Conservation (phyloP, 2,113 vertebrate genomes). For the Tichodroma muraria region DNA sequence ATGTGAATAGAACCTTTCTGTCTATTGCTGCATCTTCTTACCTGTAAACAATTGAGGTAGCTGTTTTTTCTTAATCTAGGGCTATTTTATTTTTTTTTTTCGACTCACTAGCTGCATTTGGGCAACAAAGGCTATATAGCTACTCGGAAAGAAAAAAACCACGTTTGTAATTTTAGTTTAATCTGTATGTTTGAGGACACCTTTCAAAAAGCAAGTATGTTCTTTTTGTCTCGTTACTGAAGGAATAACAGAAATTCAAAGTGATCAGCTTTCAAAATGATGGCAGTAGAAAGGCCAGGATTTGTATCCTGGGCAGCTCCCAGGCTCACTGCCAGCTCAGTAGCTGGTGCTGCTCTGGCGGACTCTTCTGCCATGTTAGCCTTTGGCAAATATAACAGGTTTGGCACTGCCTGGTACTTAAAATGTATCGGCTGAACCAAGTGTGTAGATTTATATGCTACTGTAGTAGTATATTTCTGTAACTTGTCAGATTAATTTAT, state of each 20-base stretch:
- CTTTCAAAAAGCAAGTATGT: neutral
- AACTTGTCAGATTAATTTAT: neutral
- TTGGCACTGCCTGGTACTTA: neutral
- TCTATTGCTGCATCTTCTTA: neutral
- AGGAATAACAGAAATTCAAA: neutral
- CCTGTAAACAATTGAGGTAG: neutral
- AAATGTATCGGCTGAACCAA: neutral
- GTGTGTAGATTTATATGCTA: neutral
- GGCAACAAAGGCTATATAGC: neutral
- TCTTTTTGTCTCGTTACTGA: neutral
- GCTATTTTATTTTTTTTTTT: neutral
- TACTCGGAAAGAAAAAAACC: neutral
- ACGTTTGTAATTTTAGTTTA: neutral
- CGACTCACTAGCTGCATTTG: neutral
- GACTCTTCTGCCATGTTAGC: neutral
- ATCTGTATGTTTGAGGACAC: neutral
- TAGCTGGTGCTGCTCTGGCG: fast-evolving
- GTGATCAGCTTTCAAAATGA: neutral
- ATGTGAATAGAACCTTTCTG: neutral
- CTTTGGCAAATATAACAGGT: neutral
- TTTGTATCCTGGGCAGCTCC: neutral
- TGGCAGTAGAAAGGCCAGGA: neutral
- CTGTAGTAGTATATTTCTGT: neutral
- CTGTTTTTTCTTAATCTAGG: neutral
- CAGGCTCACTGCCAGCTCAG: neutral